Conservation (phyloP, 2,113 vertebrate genomes). For the Gymnorhina tibicen region DNA sequence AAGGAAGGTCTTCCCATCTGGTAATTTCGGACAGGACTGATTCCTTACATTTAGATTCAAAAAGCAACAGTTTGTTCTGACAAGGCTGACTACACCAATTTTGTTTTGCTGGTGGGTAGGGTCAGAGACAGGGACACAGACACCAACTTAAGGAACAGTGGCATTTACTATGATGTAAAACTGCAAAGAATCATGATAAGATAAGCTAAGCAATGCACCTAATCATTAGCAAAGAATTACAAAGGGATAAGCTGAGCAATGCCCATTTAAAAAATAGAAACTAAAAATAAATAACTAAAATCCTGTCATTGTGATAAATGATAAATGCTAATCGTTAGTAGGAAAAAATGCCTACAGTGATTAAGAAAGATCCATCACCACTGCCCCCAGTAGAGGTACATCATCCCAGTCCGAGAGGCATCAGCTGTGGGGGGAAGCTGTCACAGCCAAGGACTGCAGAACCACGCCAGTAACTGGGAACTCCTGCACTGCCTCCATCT, state of each 20-base stretch:
- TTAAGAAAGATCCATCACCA: not conserved
- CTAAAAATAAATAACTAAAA: no score
- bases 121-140: not conserved
- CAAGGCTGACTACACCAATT: rapidly evolving
- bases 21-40: not conserved
- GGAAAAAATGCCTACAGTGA: not conserved
- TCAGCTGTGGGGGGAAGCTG: not conserved
- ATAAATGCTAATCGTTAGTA: not conserved
- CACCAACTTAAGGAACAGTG: not conserved
- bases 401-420: not conserved
- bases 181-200: not conserved
- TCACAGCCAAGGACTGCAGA: not conserved
- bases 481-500: not conserved
- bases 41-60: not conserved
- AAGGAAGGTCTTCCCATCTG: not conserved
- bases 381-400: not conserved
- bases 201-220: not conserved
- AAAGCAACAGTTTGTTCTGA: not conserved
- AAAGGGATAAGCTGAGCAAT: not conserved
- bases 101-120: not conserved
- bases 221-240: not conserved
- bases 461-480: not conserved
- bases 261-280: no score
- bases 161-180: not conserved
- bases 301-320: no score